Conservation (phyloP, 2,113 vertebrate species). For the Otocyon megalotis region DNA sequence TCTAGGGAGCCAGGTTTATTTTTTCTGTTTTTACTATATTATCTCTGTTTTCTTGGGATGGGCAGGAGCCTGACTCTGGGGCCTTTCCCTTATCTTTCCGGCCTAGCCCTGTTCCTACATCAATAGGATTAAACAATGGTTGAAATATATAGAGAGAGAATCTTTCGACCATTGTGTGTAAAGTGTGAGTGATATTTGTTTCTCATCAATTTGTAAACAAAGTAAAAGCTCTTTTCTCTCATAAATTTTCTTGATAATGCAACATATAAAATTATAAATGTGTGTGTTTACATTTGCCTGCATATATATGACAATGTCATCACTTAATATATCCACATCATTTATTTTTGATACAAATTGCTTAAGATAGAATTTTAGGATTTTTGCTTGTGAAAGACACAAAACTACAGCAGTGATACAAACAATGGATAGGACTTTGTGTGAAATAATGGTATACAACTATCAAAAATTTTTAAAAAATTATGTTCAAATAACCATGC, state of each 20-base stretch:
- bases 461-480: slow-evolving; percentile 1
- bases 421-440: not conserved
- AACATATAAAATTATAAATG: not conserved
- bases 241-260: not conserved
- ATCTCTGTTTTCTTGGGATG: no score
- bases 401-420: not conserved
- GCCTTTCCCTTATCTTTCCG: no score
- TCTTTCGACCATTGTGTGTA: not conserved
- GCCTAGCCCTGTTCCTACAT: no score
- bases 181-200: not conserved
- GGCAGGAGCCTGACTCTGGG: no score
- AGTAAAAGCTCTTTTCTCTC: not conserved
- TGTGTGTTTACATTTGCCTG: not conserved
- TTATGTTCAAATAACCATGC: not conserved
- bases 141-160: not conserved
- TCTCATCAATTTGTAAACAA: not conserved
- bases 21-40: no score
- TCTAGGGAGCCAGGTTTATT: no score
- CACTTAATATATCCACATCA: not conserved
- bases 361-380: not conserved
- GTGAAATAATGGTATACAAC: not conserved
- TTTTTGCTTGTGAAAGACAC: not conserved
- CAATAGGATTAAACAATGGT: not conserved
- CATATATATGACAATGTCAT: not conserved
- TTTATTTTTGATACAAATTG: not conserved